phyloP scores from a whole-genome alignment of 2,888 invertebrate genomes.

The Ptychoptera albimana region DNA sequence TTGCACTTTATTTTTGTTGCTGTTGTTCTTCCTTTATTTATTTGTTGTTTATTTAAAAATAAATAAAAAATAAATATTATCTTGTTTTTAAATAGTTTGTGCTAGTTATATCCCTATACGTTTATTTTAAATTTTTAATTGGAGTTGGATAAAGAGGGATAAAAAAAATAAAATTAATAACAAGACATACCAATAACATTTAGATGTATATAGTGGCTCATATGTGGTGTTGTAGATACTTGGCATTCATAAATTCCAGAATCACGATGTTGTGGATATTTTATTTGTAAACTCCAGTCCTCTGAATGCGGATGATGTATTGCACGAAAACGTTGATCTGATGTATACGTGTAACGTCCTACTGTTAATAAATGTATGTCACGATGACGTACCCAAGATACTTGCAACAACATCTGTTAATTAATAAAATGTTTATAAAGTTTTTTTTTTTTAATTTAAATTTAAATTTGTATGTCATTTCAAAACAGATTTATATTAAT shows the following conservation, averaged over 20 bases:
- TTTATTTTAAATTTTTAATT: background rate
- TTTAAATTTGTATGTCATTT: background rate
- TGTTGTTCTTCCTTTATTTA: no score
- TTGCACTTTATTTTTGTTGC: no score
- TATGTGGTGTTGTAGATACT: slow-evolving; percentile 83
- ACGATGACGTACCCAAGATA: slow-evolving; percentile 81
- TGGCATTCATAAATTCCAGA: slow-evolving; percentile 84
- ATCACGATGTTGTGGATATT: slow-evolving; percentile 81
- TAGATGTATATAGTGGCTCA: slow-evolving; percentile 82
- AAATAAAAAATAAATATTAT: no score
- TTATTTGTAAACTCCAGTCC: slow-evolving; percentile 86
- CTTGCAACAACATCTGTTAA: slow-evolving; percentile 55
- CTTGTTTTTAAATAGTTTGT: slow-evolving; percentile 2
- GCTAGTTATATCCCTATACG: slow-evolving; percentile 1
- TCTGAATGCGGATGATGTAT: slow-evolving; percentile 73
- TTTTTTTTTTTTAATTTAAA: background rate
- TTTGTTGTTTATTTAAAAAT: no score
- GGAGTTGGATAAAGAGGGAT: no score
- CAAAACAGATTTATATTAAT: background rate
- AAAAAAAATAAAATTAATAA: no score
- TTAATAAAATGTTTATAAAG: slow-evolving; percentile 5
- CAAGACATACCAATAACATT: slow-evolving; percentile 72
- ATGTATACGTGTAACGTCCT: slow-evolving; percentile 80
- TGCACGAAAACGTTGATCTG: slow-evolving; percentile 78
- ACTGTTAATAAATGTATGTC: slow-evolving; percentile 82